These are phyloP conservation scores for Clarias magur DNA, from an alignment of 2,113 vertebrate species.

Conservation along the genomic window DNA sequence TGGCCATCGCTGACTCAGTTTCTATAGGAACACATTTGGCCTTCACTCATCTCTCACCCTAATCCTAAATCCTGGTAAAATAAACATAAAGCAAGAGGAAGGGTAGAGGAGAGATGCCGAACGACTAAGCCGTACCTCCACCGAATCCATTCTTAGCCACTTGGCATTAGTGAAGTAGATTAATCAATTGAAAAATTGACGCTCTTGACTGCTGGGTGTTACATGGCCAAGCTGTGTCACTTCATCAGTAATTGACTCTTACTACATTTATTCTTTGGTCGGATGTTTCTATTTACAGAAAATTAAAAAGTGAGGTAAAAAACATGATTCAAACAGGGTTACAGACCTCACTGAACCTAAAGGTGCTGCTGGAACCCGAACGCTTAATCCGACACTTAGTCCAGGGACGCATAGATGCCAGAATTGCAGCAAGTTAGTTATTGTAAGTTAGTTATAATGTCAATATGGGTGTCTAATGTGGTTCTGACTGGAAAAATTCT, in stretches of 20 bases:
- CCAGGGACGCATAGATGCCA: background rate
- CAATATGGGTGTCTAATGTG: background rate
- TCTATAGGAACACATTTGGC: slow-evolving; percentile 50
- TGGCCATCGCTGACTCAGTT: slow-evolving; percentile 34
- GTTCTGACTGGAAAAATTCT: background rate
- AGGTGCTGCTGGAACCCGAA: background rate
- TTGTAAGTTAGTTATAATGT: background rate
- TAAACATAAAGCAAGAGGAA: background rate
- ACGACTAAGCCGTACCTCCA: background rate
- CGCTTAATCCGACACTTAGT: background rate
- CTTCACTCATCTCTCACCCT: slow-evolving; percentile 16
- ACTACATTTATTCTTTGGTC: background rate
- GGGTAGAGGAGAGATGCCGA: background rate
- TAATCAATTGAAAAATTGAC: background rate
- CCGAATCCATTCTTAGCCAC: background rate
- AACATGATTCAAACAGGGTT: background rate
- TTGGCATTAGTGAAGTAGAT: background rate
- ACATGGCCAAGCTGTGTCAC: background rate
- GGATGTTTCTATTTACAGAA: background rate
- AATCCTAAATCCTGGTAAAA: slow-evolving; percentile 33
- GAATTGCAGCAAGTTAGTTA: background rate
- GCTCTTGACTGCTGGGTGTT: background rate
- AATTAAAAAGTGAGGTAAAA: background rate
- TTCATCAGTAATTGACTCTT: background rate
- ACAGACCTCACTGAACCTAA: background rate